These are phyloP conservation scores for Tichodroma muraria DNA, from an alignment of 2,113 vertebrate genomes.

Conservation along the genomic window DNA sequence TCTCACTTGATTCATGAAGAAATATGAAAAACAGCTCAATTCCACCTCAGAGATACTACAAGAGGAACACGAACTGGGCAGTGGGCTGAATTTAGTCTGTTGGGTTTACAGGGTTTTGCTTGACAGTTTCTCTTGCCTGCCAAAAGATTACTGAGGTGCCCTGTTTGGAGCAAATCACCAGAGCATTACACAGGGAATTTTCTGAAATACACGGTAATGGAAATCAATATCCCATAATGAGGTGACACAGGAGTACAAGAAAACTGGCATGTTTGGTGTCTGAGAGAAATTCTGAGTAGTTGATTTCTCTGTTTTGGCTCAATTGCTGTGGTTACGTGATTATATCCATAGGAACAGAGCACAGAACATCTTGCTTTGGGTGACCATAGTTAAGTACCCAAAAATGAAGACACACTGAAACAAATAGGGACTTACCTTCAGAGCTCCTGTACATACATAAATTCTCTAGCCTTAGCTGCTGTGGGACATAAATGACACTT, in stretches of 20 bases:
- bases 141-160: background rate
- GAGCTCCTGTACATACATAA: background rate
- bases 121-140: background rate
- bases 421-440: background rate
- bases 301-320: background rate
- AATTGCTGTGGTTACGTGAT: background rate
- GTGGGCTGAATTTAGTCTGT: background rate
- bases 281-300: background rate
- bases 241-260: background rate
- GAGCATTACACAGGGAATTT: background rate
- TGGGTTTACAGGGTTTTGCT: background rate
- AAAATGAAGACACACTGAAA: background rate
- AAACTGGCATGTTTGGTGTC: background rate
- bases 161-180: background rate
- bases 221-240: slow-evolving; percentile 38
- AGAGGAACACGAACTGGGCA: background rate
- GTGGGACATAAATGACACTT: background rate
- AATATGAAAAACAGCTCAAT: background rate
- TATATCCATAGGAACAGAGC: background rate
- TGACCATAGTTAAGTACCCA: background rate
- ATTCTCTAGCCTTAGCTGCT: background rate
- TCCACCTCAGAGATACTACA: background rate
- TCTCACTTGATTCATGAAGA: background rate
- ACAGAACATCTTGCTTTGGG: background rate
- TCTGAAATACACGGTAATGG: slow-evolving; percentile 1